phyloP scores from a whole-genome alignment of 2,797 vertebrate species.

The Chiroxiphia lanceolata region DNA sequence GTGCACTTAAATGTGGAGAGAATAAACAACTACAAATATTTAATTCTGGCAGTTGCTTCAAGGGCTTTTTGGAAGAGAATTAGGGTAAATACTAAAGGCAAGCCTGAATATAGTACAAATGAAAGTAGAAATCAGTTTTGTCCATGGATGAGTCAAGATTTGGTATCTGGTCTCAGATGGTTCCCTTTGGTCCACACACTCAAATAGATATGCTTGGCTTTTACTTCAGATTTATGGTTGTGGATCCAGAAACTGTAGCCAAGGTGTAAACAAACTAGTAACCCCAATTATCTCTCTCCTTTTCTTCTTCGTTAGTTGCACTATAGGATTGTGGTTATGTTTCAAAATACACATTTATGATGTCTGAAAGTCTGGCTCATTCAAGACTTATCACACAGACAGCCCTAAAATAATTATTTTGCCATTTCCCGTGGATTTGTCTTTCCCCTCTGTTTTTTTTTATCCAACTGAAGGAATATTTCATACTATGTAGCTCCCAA shows the following conservation, averaged over 20 bases:
- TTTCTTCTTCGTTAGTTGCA: neutral
- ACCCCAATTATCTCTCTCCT: neutral
- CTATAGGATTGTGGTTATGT: neutral
- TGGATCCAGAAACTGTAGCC: neutral
- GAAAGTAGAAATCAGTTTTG: neutral
- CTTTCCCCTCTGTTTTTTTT: neutral
- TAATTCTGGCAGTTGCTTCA: neutral
- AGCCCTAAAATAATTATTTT: neutral
- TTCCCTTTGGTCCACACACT: neutral
- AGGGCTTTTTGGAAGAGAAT: neutral
- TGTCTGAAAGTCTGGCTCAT: neutral
- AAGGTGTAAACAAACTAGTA: neutral
- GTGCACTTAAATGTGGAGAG: neutral
- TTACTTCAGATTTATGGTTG: neutral
- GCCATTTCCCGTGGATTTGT: neutral
- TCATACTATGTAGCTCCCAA: neutral
- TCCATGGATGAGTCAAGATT: neutral
- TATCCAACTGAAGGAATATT: neutral
- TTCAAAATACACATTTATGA: neutral
- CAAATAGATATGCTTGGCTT: neutral
- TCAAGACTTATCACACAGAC: neutral
- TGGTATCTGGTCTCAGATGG: neutral
- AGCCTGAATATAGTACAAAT: neutral
- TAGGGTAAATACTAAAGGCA: neutral
- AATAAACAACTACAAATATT: neutral